Evolutionary conservation across 2,888 invertebrate species (phyloP), one percentile per base, ranked within the genome.

Genomic region (Acheta domesticus): DNA sequence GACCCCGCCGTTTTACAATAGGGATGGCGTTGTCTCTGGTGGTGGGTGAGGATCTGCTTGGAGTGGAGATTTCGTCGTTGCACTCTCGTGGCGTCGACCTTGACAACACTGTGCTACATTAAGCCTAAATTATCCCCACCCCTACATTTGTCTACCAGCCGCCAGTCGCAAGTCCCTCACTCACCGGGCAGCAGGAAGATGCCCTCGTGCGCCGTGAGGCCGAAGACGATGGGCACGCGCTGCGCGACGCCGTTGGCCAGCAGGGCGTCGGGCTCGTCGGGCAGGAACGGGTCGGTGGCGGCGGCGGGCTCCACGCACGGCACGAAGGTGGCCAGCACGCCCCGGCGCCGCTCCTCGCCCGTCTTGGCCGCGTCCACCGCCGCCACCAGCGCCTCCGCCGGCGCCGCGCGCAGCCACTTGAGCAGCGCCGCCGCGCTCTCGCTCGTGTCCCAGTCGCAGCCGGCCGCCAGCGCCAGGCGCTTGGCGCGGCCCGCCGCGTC

Each of bases 171-270:
- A 23, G 4, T 23, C 23, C 23, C 23, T 23, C 4, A 23, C 62
- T 14, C n/a, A 62, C 62, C 62, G 14, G 62, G 62, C n/a, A 62
- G n/a, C 62, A 62, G 14, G 62, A 62, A n/a, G 62, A 62, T 62
- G 62, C 62, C 62, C 62, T 62, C 62, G 62, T 62, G 62, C 62
- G 62, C 11, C 62, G 62, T 62, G 62, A 62, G 62, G n/a, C 62
- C 62, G 62, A 62, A 62, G 62, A 62, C 62, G n/a, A 62, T 62
- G 62, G 62, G 62, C 62, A 62, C 62, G 62, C 62, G 62, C 14
- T 14, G 16, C 16, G 62, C 62, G 62, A 4, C 62, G 62, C 62
- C 62, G 62, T 62, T 62, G 62, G 62, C 62, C 14, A 62, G 14
- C 16, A 62, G 14, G 1, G 62, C 62, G n/a, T 14, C 62, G 14